Percentiles rank a stretch among this genome's conserved stretches.
phyloP scores from a whole-genome alignment of 1,140 invertebrate species.

The Metaphire vulgaris region DNA sequence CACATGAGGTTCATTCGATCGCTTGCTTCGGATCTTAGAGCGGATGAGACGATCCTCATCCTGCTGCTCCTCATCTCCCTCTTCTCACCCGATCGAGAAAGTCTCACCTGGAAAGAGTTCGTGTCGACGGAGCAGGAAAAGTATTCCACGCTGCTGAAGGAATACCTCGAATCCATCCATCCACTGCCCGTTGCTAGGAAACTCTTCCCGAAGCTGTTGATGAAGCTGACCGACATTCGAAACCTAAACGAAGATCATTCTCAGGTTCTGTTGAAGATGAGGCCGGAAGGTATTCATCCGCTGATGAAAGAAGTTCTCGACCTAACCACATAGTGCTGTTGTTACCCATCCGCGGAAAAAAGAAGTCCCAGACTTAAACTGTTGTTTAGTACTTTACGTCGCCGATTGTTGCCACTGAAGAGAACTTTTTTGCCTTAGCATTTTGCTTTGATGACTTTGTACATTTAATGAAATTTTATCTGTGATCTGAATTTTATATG shows the following conservation, averaged over 20 bases:
- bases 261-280: background rate
- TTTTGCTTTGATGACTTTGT: no score
- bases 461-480: no score
- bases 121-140: conserved; percentile 53
- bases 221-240: conserved; percentile 55
- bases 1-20: background rate
- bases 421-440: no score
- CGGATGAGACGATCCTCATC: conserved; percentile 54
- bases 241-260: conserved; percentile 54
- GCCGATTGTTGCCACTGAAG: no score
- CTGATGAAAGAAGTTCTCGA: background rate
- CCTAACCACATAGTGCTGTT: no score
- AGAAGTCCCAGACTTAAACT: no score
- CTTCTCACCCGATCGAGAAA: conserved; percentile 54
- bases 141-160: conserved; percentile 52
- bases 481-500: no score
- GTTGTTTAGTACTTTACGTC: no score
- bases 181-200: conserved; percentile 42
- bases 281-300: background rate
- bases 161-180: conserved; percentile 54
- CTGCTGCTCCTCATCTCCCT: conserved; percentile 54
- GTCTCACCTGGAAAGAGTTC: conserved; percentile 41
- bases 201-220: conserved; percentile 54
- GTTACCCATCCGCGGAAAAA: no score
- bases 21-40: conserved; percentile 42